Evolutionary conservation across 2,797 vertebrate genomes (phyloP).

Genomic region (Salarias fasciatus): DNA sequence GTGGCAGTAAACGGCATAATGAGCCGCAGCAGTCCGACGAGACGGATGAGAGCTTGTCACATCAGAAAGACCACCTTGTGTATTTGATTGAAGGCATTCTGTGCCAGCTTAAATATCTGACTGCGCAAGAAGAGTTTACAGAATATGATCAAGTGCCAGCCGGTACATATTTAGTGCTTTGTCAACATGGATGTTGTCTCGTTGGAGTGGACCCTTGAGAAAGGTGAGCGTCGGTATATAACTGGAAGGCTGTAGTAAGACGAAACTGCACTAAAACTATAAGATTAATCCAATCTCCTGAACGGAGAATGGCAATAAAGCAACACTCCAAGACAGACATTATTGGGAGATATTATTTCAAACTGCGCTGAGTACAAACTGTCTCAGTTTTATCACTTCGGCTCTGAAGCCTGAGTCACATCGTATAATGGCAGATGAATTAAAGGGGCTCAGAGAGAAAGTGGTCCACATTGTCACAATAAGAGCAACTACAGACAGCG

Average conservation of each 20-base stretch:
- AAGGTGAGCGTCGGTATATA: neutral
- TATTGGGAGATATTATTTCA: constrained; percentile 19
- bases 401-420: constrained; percentile 31
- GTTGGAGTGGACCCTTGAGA: neutral
- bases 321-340: neutral
- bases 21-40: constrained; percentile 20
- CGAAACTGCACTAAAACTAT: neutral
- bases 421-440: constrained; percentile 29
- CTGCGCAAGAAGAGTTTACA: constrained; percentile 20
- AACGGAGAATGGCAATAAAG: constrained; percentile 35
- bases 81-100: constrained; percentile 27
- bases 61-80: constrained; percentile 9
- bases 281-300: constrained; percentile 20
- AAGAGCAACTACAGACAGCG: constrained; percentile 1
- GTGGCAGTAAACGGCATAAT: constrained; percentile 33
- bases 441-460: constrained; percentile 26
- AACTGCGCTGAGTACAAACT: constrained; percentile 43
- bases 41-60: constrained; percentile 29
- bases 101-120: constrained; percentile 24
- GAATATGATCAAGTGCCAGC: constrained; percentile 1
- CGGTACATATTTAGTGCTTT: neutral
- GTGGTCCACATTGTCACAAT: constrained; percentile 15
- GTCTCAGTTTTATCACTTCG: constrained; percentile 45
- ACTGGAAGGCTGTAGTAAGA: neutral
- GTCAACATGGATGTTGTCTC: neutral